phyloP scores from a whole-genome alignment of 2,888 invertebrate genomes.

The Cyrtodaria siliqua region DNA sequence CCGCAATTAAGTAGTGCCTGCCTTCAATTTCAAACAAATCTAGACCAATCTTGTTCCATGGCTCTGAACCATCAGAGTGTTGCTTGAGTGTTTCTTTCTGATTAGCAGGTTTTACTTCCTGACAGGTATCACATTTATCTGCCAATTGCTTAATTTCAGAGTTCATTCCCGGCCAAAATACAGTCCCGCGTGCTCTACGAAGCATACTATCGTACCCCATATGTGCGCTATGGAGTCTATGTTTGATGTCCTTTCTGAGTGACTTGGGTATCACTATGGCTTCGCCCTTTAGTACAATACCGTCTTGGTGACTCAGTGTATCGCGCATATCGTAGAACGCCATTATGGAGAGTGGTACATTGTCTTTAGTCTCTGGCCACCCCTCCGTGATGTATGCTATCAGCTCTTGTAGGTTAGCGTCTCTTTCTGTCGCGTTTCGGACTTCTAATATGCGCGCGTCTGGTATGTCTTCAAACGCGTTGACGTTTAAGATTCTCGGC shows the following conservation, averaged over 20 bases:
- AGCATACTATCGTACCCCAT: constrained; percentile 4
- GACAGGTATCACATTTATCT: neutral
- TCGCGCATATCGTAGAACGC: constrained; percentile 33
- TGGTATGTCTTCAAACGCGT: constrained; percentile 20
- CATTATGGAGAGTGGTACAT: neutral
- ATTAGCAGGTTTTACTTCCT: neutral
- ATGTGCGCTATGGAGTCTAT: constrained; percentile 22
- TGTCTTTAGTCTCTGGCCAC: constrained; percentile 26
- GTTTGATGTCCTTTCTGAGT: constrained; percentile 20
- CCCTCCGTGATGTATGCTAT: constrained; percentile 9
- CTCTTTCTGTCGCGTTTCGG: constrained; percentile 16
- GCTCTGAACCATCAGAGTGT: too few species aligned
- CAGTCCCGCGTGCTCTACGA: constrained; percentile 4
- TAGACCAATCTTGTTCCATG: constrained; percentile 30
- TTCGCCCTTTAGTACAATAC: constrained; percentile 24
- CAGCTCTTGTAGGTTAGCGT: neutral
- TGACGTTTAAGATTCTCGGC: neutral
- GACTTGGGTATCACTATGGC: constrained; percentile 19
- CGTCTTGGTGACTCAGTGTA: constrained; percentile 18
- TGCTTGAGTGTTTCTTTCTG: neutral
- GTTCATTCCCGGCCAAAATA: constrained; percentile 25
- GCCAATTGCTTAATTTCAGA: constrained; percentile 11
- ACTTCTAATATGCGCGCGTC: constrained; percentile 22
- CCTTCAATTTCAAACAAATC: constrained; percentile 37
- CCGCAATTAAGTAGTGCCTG: constrained; percentile 38